Conservation (phyloP, 2,888 invertebrate genomes). For the Sminthurinus aureus region DNA sequence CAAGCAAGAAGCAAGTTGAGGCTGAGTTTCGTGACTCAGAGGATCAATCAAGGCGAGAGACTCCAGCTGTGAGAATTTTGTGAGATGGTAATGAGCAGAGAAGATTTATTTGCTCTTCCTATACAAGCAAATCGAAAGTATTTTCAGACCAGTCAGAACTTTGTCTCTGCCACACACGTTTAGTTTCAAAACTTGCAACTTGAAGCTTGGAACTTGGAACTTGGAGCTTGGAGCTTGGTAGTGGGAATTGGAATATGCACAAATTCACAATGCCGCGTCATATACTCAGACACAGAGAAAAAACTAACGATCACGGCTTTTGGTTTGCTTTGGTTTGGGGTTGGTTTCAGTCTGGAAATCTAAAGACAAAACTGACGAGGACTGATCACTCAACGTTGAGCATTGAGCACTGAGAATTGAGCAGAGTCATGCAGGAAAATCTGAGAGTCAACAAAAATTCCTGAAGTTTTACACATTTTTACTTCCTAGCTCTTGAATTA, state of each 20-base stretch:
- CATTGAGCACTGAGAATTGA: no score
- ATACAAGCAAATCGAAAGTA: conserved; percentile 27
- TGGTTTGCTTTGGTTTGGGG: neutral
- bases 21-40: conserved; percentile 47
- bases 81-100: conserved; percentile 55
- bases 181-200: neutral
- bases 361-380: no score
- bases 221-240: neutral
- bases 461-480: no score
- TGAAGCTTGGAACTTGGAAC: neutral
- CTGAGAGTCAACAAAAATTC: no score
- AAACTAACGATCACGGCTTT: no score
- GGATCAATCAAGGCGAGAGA: conserved; percentile 56
- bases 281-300: neutral
- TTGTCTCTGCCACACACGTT: conserved; percentile 3
- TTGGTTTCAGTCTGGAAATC: neutral
- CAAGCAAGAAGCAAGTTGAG: conserved; percentile 4
- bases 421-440: no score
- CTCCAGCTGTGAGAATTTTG: conserved; percentile 50
- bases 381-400: no score
- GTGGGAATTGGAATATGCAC: neutral
- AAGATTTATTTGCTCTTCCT: conserved; percentile 51
- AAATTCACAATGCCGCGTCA: neutral
- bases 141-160: neutral
- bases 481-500: no score